Evolutionary conservation across 92 coral and sea anemone species (phyloP).

Genomic region (Porites evermanni): DNA sequence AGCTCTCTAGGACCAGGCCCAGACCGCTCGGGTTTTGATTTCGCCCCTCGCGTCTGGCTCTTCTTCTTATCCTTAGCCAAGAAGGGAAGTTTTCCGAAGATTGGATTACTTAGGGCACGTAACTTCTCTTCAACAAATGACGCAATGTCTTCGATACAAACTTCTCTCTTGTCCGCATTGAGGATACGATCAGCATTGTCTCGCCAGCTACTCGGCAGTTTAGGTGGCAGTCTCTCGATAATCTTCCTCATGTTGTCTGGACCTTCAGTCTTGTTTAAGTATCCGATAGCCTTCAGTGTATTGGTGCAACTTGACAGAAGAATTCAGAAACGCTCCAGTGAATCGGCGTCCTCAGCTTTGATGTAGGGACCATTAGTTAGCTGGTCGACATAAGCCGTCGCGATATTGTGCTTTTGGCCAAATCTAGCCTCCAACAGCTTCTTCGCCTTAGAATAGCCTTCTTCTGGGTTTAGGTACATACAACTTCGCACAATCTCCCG

Average conservation of each 20-base stretch:
- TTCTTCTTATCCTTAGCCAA: neutral
- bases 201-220: slow-evolving; percentile 52
- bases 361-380: neutral
- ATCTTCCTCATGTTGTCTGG: slow-evolving; percentile 49
- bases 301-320: slow-evolving; percentile 40
- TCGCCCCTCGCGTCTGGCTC: neutral
- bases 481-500: slow-evolving; percentile 42
- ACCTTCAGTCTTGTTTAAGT: slow-evolving; percentile 28
- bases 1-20: neutral
- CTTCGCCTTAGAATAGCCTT: too few relatives aligned
- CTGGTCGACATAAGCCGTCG: too few relatives aligned
- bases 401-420: too few relatives aligned
- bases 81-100: slow-evolving; percentile 43
- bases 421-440: too few relatives aligned
- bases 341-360: slow-evolving; percentile 51
- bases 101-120: slow-evolving; percentile 39
- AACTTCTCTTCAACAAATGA: slow-evolving; percentile 56
- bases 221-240: slow-evolving; percentile 42
- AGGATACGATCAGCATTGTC: slow-evolving; percentile 50
- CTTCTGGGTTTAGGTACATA: too few relatives aligned
- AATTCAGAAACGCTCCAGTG: slow-evolving; percentile 30
- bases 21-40: neutral
- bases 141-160: slow-evolving; percentile 54
- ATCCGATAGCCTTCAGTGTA: slow-evolving; percentile 43
- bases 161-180: slow-evolving; percentile 33